Evolutionary conservation across 2,888 invertebrate genomes (phyloP).

Genomic region (Brachyptera risi): DNA sequence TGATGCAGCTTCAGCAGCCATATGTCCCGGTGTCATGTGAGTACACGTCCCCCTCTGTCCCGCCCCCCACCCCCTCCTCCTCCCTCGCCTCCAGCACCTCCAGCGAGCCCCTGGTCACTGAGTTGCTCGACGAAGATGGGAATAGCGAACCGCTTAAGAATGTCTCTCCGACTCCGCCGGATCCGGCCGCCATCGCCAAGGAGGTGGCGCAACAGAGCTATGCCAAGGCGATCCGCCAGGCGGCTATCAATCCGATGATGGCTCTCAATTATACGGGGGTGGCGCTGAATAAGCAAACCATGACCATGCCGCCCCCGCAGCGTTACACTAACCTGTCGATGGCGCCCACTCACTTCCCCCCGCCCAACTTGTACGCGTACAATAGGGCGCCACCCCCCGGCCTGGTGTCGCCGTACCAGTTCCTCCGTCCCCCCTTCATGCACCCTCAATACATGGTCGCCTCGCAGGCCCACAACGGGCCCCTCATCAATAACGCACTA

Average conservation of each 20-base stretch:
- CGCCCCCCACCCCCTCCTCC: constrained; percentile 40
- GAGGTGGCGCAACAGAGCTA: constrained; percentile 81
- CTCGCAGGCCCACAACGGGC: constrained; percentile 32
- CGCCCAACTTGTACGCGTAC: constrained; percentile 29
- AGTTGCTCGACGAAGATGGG: constrained; percentile 7
- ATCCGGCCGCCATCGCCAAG: constrained; percentile 61
- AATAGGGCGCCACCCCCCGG: constrained; percentile 36
- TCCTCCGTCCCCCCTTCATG: constrained; percentile 44
- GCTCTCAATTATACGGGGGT: constrained; percentile 67
- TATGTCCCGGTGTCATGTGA: constrained; percentile 99
- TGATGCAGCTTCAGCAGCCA: constrained; percentile 88
- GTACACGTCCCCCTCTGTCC: constrained; percentile 59
- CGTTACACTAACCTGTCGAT: constrained; percentile 26
- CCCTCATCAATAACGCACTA: constrained; percentile 35
- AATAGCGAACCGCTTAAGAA: constrained; percentile 35
- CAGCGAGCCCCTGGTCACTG: constrained; percentile 4
- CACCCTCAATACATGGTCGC: constrained; percentile 18
- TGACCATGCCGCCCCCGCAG: constrained; percentile 43
- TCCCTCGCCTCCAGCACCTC: constrained; percentile 39
- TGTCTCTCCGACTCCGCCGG: constrained; percentile 42
- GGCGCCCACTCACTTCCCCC: constrained; percentile 31
- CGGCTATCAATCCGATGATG: constrained; percentile 49
- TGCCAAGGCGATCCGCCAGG: constrained; percentile 59
- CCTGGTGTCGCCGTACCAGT: constrained; percentile 46
- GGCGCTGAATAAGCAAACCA: constrained; percentile 60